Conservation (phyloP, 35 echinoderm and acorn worm species). For the Amphiura filiformis region DNA sequence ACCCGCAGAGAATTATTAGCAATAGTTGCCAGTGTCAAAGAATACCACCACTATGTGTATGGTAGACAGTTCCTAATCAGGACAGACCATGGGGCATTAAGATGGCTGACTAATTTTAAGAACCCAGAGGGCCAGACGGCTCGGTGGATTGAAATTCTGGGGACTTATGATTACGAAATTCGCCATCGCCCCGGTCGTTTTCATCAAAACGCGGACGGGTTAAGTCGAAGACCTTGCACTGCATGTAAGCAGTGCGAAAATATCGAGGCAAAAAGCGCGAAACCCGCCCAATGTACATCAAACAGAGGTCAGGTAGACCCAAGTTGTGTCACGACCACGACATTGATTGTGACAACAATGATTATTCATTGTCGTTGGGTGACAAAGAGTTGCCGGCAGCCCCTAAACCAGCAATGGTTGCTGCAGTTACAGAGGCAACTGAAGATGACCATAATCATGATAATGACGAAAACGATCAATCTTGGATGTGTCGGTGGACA, state of each 20-base stretch:
- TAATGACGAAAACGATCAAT: background rate
- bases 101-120: constrained; percentile 37
- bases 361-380: too few relatives aligned
- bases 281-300: background rate
- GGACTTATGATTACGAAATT: constrained; percentile 41
- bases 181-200: constrained; percentile 34
- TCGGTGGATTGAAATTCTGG: constrained; percentile 54
- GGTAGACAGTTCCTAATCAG: constrained; percentile 42
- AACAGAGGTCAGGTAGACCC: background rate
- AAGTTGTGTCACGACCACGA: background rate
- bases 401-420: too few relatives aligned
- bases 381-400: too few relatives aligned
- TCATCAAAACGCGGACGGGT: constrained; percentile 48
- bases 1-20: constrained; percentile 50
- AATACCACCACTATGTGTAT: constrained; percentile 65
- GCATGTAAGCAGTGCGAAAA: background rate
- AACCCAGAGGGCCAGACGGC: constrained; percentile 36
- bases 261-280: background rate
- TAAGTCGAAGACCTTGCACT: constrained; percentile 13
- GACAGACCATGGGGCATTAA: constrained; percentile 63
- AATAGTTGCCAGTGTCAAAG: constrained; percentile 33
- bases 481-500: background rate
- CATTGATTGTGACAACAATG: too few relatives aligned
- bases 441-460: too few relatives aligned
- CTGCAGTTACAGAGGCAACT: too few relatives aligned